phyloP scores from a whole-genome alignment of 2,113 vertebrate genomes.

The Ailuropoda melanoleuca region DNA sequence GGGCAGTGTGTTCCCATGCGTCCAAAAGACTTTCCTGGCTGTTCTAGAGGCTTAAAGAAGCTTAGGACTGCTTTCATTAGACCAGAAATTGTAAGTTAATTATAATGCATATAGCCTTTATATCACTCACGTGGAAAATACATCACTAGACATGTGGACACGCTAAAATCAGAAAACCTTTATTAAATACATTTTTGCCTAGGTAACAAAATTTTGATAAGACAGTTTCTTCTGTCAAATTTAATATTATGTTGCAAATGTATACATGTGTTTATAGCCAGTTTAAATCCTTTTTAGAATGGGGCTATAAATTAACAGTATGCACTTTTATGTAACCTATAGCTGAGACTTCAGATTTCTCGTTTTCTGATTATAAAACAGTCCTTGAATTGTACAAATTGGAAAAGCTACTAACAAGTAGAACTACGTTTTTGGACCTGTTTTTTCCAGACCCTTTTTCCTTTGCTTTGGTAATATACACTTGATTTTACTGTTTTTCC shows the following conservation, averaged over 20 bases:
- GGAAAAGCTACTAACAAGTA: conserved; percentile 10
- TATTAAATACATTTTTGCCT: not conserved
- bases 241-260: conserved; percentile 2
- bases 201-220: not conserved
- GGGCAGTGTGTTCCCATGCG: conserved; percentile 79
- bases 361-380: conserved; percentile 12
- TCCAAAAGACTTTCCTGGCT: not conserved
- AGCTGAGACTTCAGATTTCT: conserved; percentile 4
- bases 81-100: not conserved
- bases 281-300: conserved; percentile 1
- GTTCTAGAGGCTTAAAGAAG: not conserved
- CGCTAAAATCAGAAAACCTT: not conserved
- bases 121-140: not conserved
- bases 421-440: not conserved
- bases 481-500: not conserved
- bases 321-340: not conserved
- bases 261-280: not conserved
- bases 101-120: not conserved
- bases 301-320: not conserved
- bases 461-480: not conserved
- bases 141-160: not conserved
- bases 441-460: not conserved
- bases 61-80: not conserved
- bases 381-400: not conserved
- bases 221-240: not conserved